These are phyloP conservation scores for Donacobius atricapilla DNA, from an alignment of 2,113 vertebrate genomes.

Conservation along the genomic window DNA sequence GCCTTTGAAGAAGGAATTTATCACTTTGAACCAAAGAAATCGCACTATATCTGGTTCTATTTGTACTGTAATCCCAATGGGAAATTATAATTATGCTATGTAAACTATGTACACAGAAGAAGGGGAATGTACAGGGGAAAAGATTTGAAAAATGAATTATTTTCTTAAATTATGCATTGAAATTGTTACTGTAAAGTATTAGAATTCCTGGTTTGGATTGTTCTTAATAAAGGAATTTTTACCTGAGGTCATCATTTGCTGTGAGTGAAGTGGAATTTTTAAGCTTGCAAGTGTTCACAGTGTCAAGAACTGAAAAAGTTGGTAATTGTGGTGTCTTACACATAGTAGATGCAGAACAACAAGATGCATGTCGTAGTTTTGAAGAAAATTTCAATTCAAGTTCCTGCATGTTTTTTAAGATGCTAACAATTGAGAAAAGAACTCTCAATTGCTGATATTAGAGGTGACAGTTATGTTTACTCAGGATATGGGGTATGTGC, in stretches of 20 bases:
- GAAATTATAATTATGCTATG: not conserved
- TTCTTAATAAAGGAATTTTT: conserved; percentile 34
- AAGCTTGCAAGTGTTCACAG: not conserved
- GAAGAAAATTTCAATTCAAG: not conserved
- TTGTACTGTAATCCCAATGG: conserved; percentile 24
- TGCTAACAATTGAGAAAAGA: not conserved
- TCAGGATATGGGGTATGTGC: not conserved
- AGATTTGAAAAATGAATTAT: not conserved
- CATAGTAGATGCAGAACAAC: not conserved
- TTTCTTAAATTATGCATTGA: conserved; percentile 35
- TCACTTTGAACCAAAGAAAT: not conserved
- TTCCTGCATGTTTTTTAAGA: not conserved
- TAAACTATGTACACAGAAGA: not conserved
- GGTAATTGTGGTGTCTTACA: not conserved
- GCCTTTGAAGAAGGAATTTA: not conserved
- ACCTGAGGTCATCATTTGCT: not conserved
- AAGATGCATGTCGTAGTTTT: not conserved
- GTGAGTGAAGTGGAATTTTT: not conserved
- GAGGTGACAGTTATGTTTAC: not conserved
- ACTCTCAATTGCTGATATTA: not conserved
- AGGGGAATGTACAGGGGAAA: not conserved
- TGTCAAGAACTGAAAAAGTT: not conserved
- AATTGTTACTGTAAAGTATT: not conserved
- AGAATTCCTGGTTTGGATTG: not conserved
- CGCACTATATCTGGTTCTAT: not conserved